Base-by-base conservation (phyloP, 2,797 vertebrate genomes). In the Hemibagrus guttatus region DNA sequence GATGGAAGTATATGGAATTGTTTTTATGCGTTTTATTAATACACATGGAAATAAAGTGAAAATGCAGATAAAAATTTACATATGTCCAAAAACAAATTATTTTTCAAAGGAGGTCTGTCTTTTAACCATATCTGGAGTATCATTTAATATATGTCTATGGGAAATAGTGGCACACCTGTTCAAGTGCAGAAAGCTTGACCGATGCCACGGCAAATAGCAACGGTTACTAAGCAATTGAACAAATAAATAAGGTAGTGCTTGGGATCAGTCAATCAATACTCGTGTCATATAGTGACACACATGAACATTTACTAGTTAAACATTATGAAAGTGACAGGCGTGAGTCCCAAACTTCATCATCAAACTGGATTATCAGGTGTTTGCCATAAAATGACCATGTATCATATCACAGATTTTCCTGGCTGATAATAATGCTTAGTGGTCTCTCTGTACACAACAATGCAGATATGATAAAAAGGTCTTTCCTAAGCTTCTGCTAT, bases 151-250 rank as follows among this genome's bases (percentile, higher is more conserved):
- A 49, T 28, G 39, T 46, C 39, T 3, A 26, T 83, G 49, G 23
- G 28, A 83, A 83, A 56, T 35, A 19, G 64, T 68, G 49, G n/a
- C 81, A 69, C 81, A 83, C 46, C 81, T 83, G 81, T 64, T 83
- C 42, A 69, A 35, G 28, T 69, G 63, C 81, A 68, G 64, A 83
- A 83, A 83, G 81, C 28, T 83, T 83, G 63, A 23, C 64, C 28
- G 81, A 83, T 46, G 81, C 68, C 64, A 83, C 35, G 6, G 28
- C 11, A 3, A 49, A 68, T 68, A 56, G 46, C 63, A 56, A 54
- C 19, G 3, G 63, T 68, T 83, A 54, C 81, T 68, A 83, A 35
- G 63, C 63, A 69, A 68, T 9, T 83, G 11, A 28, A n/a, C 28
- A 56, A 3, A 83, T 17, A 83, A 83, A 69, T 54, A 68, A 68